These are phyloP conservation scores for Cyrtorhinus lividipennis DNA, from an alignment of 1,140 invertebrate species.

Conservation along the genomic window DNA sequence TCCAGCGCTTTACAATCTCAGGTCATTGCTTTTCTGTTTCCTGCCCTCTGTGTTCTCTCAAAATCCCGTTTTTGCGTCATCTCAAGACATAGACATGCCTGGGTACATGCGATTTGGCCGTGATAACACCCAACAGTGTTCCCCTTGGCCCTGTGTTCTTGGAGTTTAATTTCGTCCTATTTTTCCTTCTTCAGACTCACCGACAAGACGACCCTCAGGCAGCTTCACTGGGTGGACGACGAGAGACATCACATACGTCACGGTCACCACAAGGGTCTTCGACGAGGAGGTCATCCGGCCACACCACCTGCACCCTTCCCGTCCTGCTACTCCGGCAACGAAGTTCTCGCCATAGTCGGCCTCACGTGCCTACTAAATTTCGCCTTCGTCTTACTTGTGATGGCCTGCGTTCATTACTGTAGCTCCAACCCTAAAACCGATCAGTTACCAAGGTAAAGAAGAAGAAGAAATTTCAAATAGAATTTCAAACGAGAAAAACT, in stretches of 20 bases:
- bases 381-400: slow-evolving; percentile 27
- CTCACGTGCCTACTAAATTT: slow-evolving; percentile 28
- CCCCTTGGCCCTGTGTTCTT: too few relatives aligned
- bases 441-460: slow-evolving; percentile 16
- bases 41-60: too few relatives aligned
- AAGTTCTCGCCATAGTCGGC: slow-evolving; percentile 27
- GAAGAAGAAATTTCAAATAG: background rate
- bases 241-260: slow-evolving; percentile 4
- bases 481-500: background rate
- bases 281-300: background rate
- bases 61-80: too few relatives aligned
- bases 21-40: too few relatives aligned
- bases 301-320: background rate
- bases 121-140: too few relatives aligned
- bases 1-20: too few relatives aligned
- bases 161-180: too few relatives aligned
- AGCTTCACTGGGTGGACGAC: slow-evolving; percentile 7
- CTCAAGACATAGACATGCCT: too few relatives aligned
- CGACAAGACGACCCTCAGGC: background rate
- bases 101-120: too few relatives aligned
- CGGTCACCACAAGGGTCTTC: slow-evolving; percentile 5
- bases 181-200: too few relatives aligned
- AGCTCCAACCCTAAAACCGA: slow-evolving; percentile 12
- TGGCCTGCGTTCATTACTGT: slow-evolving; percentile 27
- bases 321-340: slow-evolving; percentile 20